Conservation (phyloP, 37 sponge, comb jelly and placozoan genomes). For the Oopsacas minuta region DNA sequence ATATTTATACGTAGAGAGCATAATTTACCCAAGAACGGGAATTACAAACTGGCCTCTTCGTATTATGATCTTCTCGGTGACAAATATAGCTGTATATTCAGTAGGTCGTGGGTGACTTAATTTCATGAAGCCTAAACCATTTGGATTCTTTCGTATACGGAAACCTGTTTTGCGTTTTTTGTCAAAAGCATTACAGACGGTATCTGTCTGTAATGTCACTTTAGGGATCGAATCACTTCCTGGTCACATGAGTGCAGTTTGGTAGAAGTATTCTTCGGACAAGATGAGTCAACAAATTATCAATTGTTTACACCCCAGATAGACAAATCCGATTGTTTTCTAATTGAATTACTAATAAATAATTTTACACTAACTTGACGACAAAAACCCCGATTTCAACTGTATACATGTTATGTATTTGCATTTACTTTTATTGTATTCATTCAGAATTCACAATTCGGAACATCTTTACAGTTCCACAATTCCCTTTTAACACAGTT, state of each 20-base stretch:
- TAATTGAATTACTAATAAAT: too few species aligned
- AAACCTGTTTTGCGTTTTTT: neutral
- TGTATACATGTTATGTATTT: too few species aligned
- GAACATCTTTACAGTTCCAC: neutral
- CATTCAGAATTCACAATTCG: neutral
- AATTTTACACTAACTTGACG: too few species aligned
- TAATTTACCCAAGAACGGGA: too few species aligned
- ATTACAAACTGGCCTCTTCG: too few species aligned
- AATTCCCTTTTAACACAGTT: constrained; percentile 16
- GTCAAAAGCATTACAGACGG: neutral
- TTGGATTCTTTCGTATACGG: neutral
- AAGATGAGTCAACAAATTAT: too few species aligned
- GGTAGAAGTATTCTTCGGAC: too few species aligned
- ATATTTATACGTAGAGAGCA: neutral
- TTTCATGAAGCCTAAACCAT: neutral
- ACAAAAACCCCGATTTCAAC: too few species aligned
- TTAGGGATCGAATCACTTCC: neutral
- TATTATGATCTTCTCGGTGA: too few species aligned
- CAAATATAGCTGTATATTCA: too few species aligned
- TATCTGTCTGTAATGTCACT: neutral
- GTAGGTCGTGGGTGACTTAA: neutral
- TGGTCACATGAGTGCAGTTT: neutral
- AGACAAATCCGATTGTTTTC: too few species aligned
- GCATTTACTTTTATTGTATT: neutral
- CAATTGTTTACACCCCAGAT: too few species aligned